Base-by-base conservation (phyloP, 2,888 invertebrate genomes). In the Trichacis sp. region DNA sequence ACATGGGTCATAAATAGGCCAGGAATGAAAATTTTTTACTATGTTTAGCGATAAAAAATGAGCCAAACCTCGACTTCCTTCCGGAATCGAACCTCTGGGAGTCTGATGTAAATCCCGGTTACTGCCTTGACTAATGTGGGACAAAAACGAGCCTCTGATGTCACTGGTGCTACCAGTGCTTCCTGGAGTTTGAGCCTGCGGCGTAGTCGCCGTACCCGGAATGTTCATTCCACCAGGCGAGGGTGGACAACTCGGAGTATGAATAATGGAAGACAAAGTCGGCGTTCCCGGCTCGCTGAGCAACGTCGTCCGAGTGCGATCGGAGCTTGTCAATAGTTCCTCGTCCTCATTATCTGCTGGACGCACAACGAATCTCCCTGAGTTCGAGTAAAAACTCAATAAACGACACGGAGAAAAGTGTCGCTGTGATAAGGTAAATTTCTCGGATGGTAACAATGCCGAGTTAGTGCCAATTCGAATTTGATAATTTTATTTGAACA, bases 341-440 rank as follows among this genome's bases (percentile, higher is more conserved):
- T 80, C 78, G 60, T 64, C 75, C 59, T 81, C 83, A 56, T 78
- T 81, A 73, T 83, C 82, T 72, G 84, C 82, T 73, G 84, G 80
- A 78, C 84, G 83, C 70, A 85, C 85, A 72, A 84, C 84, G 78
- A 85, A 85, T 77, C 85, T 79, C 71, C 84, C 83, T 84, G 77
- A 79, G 75, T 78, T 75, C 61, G 73, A 73, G 70, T 72, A 70
- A 71, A 69, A 75, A 45, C 45, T 2, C 19, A 20, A 18, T 45
- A 4, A 45, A 45, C 20, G n/a, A 45, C 45, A 20, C 1, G 2
- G 6, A 42, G 42, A 42, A 42, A 42, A 5, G 14, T 17, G 11
- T 38, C 38, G 38, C 14, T 38, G 5, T 11, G 38, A 12, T n/a
- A n/a, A n/a, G n/a, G n/a, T n/a, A n/a, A n/a, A n/a, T n/a, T n/a